Evolutionary conservation across 2,113 vertebrate genomes (phyloP).

Genomic region (Microtus ochrogaster): DNA sequence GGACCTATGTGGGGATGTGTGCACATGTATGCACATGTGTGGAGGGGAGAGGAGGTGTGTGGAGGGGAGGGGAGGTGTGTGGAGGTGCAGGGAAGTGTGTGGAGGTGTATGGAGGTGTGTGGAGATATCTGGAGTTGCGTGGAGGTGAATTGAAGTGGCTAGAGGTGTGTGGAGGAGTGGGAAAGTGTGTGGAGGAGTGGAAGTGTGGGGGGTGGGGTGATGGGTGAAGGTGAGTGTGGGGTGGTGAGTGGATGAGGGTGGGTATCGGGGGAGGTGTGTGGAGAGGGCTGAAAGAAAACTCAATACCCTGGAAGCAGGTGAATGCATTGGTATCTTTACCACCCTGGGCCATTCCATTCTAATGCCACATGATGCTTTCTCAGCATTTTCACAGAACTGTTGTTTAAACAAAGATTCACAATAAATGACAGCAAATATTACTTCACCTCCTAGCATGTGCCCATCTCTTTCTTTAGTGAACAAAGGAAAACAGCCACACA

Average conservation of each 20-base stretch:
- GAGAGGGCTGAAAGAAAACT: not conserved
- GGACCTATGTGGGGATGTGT: too few species aligned
- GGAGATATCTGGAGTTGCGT: accelerated
- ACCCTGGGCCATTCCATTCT: not conserved
- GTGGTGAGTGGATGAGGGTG: not conserved
- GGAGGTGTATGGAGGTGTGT: accelerated
- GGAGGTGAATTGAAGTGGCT: accelerated
- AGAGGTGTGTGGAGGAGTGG: accelerated
- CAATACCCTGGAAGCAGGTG: not conserved
- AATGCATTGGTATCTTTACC: not conserved
- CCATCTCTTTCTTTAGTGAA: not conserved
- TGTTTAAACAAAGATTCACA: not conserved
- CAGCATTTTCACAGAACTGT: not conserved
- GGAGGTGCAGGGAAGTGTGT: not conserved
- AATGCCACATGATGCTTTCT: not conserved
- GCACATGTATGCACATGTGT: not conserved
- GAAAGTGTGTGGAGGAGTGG: not conserved
- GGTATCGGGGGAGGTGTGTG: not conserved
- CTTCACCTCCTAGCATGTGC: not conserved
- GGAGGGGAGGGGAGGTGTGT: not conserved
- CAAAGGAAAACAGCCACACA: not conserved
- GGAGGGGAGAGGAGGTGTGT: too few species aligned
- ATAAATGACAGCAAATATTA: not conserved
- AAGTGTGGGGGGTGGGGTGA: too few species aligned
- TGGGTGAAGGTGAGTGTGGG: not conserved